These are phyloP conservation scores for Meandrina meandrites DNA, from an alignment of 92 coral and sea anemone species.

Conservation along the genomic window DNA sequence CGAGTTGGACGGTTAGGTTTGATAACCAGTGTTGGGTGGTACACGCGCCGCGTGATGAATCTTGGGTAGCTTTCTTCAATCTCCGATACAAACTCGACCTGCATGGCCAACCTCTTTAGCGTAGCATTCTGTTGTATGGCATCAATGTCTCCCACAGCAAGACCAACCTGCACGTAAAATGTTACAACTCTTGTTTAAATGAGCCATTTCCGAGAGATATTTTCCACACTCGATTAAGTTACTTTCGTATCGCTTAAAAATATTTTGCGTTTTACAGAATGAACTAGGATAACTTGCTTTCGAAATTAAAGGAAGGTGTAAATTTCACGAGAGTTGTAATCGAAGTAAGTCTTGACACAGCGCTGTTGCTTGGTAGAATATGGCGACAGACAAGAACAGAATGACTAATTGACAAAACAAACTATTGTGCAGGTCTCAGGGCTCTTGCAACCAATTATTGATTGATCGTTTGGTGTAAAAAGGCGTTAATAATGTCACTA, in stretches of 20 bases:
- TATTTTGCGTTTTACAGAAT: neutral
- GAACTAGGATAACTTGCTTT: neutral
- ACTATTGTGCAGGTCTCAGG: too few relatives aligned
- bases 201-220: neutral
- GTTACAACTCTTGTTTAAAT: neutral
- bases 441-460: too few relatives aligned
- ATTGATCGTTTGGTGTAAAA: too few relatives aligned
- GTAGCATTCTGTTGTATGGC: constrained; percentile 73
- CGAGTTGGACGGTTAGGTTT: constrained; percentile 48
- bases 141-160: constrained; percentile 86
- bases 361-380: too few relatives aligned
- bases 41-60: constrained; percentile 60
- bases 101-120: constrained; percentile 73
- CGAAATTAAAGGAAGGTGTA: too few relatives aligned
- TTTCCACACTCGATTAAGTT: neutral
- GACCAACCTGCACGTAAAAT: constrained; percentile 64
- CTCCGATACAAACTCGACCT: constrained; percentile 77
- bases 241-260: neutral
- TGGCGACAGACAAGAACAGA: too few relatives aligned
- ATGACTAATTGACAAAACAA: too few relatives aligned
- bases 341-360: too few relatives aligned
- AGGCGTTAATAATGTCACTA: too few relatives aligned
- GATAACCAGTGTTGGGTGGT: constrained; percentile 37
- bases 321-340: too few relatives aligned
- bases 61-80: constrained; percentile 75